phyloP scores from a whole-genome alignment of 2,113 vertebrate species.

The Hassar affinis region DNA sequence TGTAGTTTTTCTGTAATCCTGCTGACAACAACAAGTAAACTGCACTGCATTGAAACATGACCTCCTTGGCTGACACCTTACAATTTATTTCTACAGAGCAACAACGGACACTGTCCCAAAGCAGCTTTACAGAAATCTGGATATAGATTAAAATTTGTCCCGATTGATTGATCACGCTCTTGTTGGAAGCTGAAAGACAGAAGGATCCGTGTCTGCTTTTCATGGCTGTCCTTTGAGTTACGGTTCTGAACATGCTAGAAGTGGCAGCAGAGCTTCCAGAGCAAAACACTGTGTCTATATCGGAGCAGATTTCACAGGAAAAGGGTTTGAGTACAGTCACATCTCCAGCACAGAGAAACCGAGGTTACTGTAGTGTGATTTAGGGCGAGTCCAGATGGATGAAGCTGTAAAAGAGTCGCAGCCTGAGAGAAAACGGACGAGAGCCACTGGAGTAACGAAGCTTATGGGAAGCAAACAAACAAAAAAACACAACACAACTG shows the following conservation, averaged over 20 bases:
- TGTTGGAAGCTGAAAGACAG: neutral
- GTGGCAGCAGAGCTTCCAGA: neutral
- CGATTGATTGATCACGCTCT: neutral
- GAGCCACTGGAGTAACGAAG: neutral
- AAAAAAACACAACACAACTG: neutral
- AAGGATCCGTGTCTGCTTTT: neutral
- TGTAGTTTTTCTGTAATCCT: too few relatives aligned
- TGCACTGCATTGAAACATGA: too few relatives aligned
- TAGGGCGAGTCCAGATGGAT: neutral
- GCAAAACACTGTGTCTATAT: neutral
- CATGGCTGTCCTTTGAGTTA: neutral
- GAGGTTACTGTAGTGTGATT: neutral
- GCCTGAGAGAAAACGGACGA: neutral
- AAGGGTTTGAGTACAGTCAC: neutral
- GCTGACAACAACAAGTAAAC: too few relatives aligned
- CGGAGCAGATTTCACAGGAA: neutral
- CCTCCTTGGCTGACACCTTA: neutral
- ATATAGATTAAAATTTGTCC: neutral
- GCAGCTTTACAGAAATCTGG: neutral
- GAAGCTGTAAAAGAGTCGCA: neutral
- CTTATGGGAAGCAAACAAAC: neutral
- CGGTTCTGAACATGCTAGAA: neutral
- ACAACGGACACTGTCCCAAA: neutral
- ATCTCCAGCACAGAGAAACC: neutral
- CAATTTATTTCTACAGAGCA: neutral